These are phyloP conservation scores for Pandemis cinnamomeana DNA, from an alignment of 2,888 invertebrate genomes.

Conservation along the genomic window DNA sequence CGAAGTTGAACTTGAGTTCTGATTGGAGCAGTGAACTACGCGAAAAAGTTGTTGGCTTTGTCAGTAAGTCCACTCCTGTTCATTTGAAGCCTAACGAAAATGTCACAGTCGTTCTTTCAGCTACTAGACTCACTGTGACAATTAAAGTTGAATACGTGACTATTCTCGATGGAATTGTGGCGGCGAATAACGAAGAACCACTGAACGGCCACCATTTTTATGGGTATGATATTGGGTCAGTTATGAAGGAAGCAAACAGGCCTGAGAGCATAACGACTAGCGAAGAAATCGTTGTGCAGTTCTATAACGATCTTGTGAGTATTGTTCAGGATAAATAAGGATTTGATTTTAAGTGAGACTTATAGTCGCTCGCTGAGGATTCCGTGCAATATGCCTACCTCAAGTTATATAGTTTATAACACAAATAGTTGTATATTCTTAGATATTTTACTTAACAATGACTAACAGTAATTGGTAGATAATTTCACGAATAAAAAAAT, in stretches of 20 bases:
- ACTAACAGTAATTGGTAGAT: too few relatives aligned
- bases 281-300: constrained; percentile 1
- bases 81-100: background rate
- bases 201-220: constrained; percentile 18
- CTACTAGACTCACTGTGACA: background rate
- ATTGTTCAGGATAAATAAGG: background rate
- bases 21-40: background rate
- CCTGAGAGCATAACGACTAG: background rate
- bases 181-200: constrained; percentile 11
- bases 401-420: too few relatives aligned
- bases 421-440: too few relatives aligned
- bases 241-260: background rate
- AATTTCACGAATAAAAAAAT: too few relatives aligned
- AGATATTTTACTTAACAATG: too few relatives aligned
- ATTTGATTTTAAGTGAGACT: background rate
- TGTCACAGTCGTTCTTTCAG: background rate
- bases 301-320: background rate
- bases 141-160: background rate
- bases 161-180: constrained; percentile 8
- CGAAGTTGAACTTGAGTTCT: constrained; percentile 1
- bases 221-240: constrained; percentile 3
- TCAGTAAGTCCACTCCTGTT: background rate
- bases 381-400: too few relatives aligned
- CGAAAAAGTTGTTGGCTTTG: background rate
- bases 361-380: too few relatives aligned